Base-by-base conservation (phyloP, 2,888 invertebrate species). In the Opisthograptis luteolata region DNA sequence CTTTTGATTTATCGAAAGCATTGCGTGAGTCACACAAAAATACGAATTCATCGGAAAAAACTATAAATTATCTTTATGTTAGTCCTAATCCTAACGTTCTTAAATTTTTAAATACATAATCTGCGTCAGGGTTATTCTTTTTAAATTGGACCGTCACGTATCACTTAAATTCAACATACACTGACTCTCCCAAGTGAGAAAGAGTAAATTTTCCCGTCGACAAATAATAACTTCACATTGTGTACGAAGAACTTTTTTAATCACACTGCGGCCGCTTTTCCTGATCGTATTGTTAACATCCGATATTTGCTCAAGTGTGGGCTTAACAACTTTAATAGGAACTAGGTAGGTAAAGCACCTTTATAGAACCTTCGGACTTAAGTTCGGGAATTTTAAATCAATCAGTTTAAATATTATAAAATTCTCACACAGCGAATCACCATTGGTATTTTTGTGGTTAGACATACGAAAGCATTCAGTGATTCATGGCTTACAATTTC, bases 391-490 rank as follows among this genome's bases (percentile, higher is more conserved):
- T 31, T 12, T 14, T 59, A 10, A 31, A 39, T 45, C 55, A 20
- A 52, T 52, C 52, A 59, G 60, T 66, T 67, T 60, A 53, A 35
- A 45, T 58, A 64, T 67, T 39, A 25, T 7, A 17, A 13, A 8
- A 25, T 40, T 36, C 37, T 1, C n/a, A 6, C 6, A 3, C 4
- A 20, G 19, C 82, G 81, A 86, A 68, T 83, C 86, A 84, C 58
- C 63, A 62, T 72, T 68, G 68, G 73, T 69, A 78, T 76, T 73
- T 68, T 57, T 72, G 69, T 72, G 73, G 76, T 71, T 66, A 69
- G 62, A 72, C 71, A 80, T 81, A 75, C 70, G 66, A 63, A 64
- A 63, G 62, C 47, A 58, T 64, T 62, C 65, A 50, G 62, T 85
- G 82, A 84, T 68, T 79, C 80, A 80, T 71, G 8, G 13, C 32